Evolutionary conservation across 2,797 vertebrate species (phyloP).

Genomic region (Schizopygopsis pylzovi): DNA sequence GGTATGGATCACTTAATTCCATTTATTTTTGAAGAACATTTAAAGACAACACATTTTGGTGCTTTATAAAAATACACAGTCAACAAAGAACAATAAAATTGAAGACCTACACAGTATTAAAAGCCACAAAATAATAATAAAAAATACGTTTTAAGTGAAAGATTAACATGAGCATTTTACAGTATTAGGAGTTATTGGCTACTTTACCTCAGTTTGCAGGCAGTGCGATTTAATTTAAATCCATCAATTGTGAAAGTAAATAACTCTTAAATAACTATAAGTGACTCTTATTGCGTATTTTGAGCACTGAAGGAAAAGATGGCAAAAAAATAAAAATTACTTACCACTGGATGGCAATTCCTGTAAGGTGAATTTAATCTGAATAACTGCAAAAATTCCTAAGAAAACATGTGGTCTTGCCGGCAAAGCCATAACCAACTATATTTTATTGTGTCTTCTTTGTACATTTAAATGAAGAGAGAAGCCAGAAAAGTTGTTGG

Average conservation of each 20-base stretch:
- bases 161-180: not conserved
- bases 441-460: not conserved
- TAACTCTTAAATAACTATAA: not conserved
- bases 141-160: not conserved
- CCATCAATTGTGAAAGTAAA: not conserved
- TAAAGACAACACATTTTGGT: not conserved
- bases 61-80: not conserved
- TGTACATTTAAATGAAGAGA: not conserved
- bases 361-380: conserved; percentile 61
- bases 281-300: not conserved
- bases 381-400: conserved; percentile 65
- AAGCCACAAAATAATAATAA: not conserved
- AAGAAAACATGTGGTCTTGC: conserved; percentile 59
- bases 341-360: conserved; percentile 66
- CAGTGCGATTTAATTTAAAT: not conserved
- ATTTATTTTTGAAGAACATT: not conserved
- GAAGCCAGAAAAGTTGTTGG: not conserved
- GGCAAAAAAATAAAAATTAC: conserved; percentile 1
- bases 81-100: not conserved
- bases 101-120: not conserved
- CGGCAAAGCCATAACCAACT: conserved; percentile 34
- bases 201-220: not conserved
- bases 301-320: not conserved
- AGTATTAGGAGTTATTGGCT: not conserved
- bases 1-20: not conserved